A percentile compares a stretch with the other conserved stretches of the same genome.
These are phyloP conservation scores for Meloidogyne floridensis DNA, from an alignment of 1,140 invertebrate genomes.

Conservation along the genomic window DNA sequence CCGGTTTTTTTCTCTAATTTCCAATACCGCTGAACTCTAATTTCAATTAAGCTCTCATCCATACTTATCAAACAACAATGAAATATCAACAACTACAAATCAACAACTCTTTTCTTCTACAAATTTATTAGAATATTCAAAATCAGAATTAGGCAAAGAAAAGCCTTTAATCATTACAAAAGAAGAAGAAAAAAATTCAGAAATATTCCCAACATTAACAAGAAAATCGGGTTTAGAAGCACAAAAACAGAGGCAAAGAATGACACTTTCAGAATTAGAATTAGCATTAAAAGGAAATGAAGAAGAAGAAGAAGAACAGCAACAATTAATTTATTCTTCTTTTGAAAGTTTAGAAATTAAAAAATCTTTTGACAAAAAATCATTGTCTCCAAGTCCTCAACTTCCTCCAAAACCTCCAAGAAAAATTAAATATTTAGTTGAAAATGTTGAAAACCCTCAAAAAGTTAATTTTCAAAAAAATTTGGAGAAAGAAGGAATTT, in stretches of 20 bases:
- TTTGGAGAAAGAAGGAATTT: neutral
- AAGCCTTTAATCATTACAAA: conserved; percentile 6
- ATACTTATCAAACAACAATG: neutral
- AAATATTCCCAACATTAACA: neutral
- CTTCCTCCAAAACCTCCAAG: neutral
- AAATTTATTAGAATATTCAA: conserved; percentile 13
- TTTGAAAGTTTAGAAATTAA: neutral
- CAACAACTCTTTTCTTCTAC: neutral
- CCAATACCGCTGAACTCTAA: too few species aligned
- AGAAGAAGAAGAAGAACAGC: conserved; percentile 4
- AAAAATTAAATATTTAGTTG: neutral
- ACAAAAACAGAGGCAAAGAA: conserved; percentile 1
- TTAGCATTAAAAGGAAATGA: conserved; percentile 26
- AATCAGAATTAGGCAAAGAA: conserved; percentile 17
- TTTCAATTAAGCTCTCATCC: neutral
- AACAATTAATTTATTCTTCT: neutral
- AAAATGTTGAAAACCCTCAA: neutral
- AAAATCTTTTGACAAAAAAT: neutral
- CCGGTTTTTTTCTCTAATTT: too few species aligned
- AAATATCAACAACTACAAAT: neutral
- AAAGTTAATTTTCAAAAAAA: neutral
- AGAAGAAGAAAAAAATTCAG: neutral
- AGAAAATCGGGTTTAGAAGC: neutral
- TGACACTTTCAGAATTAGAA: conserved; percentile 22
- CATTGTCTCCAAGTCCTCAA: too few species aligned